These are phyloP conservation scores for Drosophila chauvacae DNA, from an alignment of 1,140 invertebrate species.

Conservation along the genomic window DNA sequence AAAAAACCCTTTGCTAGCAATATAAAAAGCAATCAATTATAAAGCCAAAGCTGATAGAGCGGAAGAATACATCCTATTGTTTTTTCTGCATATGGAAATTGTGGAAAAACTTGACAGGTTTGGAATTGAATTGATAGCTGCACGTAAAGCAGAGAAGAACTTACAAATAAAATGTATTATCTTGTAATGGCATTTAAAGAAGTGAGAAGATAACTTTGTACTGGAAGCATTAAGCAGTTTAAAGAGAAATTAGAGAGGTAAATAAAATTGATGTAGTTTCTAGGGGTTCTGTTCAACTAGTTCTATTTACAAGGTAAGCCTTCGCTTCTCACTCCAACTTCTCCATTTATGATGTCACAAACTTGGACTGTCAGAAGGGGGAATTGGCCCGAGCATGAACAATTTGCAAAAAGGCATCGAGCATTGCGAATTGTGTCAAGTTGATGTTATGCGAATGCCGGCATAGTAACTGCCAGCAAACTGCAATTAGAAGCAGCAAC, in stretches of 20 bases:
- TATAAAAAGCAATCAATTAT: conserved; percentile 42
- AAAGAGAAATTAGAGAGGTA: not conserved
- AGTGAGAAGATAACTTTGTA: not conserved
- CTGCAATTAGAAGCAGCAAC: conserved; percentile 50
- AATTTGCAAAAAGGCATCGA: conserved; percentile 37
- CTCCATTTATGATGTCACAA: conserved; percentile 22
- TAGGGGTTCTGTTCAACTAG: not conserved
- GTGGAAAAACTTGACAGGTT: not conserved
- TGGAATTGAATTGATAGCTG: conserved; percentile 6
- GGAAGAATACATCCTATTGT: conserved; percentile 1
- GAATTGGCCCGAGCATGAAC: conserved; percentile 26
- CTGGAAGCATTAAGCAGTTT: not conserved
- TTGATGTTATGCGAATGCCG: conserved; percentile 43
- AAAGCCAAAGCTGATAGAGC: not conserved
- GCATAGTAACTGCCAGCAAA: conserved; percentile 40
- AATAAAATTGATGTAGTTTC: not conserved
- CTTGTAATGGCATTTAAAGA: too few relatives aligned
- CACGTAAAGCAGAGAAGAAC: not conserved
- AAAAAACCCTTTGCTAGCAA: not conserved
- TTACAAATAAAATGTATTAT: not conserved
- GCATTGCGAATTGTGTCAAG: conserved; percentile 46
- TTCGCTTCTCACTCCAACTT: not conserved
- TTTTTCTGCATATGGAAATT: conserved; percentile 4
- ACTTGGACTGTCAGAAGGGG: conserved; percentile 4
- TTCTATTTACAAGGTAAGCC: not conserved